Conservation (phyloP, 2,113 vertebrate genomes). For the Chelonoidis abingdonii region DNA sequence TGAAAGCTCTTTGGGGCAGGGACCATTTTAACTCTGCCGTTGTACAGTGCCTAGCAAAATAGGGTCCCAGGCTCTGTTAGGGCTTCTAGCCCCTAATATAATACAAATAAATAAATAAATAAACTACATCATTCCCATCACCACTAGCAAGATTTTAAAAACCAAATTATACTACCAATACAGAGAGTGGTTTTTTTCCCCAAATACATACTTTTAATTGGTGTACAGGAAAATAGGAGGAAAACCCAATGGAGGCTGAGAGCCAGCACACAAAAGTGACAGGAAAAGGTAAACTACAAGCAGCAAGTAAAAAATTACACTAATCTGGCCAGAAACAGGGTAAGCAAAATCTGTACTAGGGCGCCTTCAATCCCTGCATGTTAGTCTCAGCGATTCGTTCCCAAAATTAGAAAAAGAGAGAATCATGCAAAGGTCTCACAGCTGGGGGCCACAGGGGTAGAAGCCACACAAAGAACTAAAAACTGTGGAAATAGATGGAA, state of each 20-base stretch:
- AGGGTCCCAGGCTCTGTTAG: rapidly evolving
- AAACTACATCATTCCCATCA: rapidly evolving
- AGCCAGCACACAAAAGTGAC: not conserved
- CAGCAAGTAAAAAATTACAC: not conserved
- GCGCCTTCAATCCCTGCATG: constrained; percentile 31
- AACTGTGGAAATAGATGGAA: not conserved
- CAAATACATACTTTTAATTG: not conserved
- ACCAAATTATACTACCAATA: rapidly evolving
- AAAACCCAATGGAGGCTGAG: not conserved
- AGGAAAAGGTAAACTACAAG: not conserved
- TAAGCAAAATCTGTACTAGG: constrained; percentile 5
- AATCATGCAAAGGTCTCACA: not conserved
- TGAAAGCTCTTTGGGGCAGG: not conserved
- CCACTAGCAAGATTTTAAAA: not conserved
- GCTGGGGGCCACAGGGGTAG: rapidly evolving
- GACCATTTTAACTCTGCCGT: not conserved
- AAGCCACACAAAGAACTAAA: rapidly evolving
- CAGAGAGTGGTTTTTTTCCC: rapidly evolving
- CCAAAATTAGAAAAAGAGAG: not conserved
- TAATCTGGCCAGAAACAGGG: constrained; percentile 51
- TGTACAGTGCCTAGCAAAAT: not conserved
- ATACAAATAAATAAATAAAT: rapidly evolving
- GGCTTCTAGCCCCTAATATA: rapidly evolving
- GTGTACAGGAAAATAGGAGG: not conserved
- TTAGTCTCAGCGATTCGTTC: not conserved